phyloP scores from a whole-genome alignment of 2,888 invertebrate genomes.

The Catocala nupta region DNA sequence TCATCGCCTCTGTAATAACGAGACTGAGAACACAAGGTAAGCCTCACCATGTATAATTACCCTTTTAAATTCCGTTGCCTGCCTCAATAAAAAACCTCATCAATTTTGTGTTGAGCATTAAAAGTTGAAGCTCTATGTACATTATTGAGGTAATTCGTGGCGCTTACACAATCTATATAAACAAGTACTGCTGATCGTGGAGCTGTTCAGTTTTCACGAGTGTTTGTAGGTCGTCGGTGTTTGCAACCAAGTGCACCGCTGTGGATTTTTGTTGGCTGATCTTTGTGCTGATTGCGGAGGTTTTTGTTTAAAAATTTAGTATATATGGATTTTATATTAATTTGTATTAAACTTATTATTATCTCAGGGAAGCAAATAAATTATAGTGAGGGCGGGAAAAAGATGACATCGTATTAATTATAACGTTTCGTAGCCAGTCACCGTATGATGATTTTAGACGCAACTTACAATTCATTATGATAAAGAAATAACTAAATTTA shows the following conservation, averaged over 20 bases:
- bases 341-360: no score
- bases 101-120: conserved; percentile 1
- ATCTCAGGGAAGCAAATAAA: no score
- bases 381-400: no score
- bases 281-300: not conserved
- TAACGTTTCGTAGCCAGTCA: no score
- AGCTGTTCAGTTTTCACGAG: not conserved
- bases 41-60: not conserved
- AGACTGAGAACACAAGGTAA: not conserved
- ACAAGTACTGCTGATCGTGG: conserved; percentile 8
- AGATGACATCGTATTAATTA: no score
- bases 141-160: conserved; percentile 11
- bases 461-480: no score
- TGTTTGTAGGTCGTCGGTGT: conserved; percentile 37
- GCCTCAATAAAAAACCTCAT: not conserved
- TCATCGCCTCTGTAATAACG: no score
- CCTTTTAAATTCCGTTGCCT: not conserved
- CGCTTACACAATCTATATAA: conserved; percentile 15
- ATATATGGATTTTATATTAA: not conserved
- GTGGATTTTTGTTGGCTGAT: conserved; percentile 10
- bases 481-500: no score
- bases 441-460: no score
- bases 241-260: conserved; percentile 24
- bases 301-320: not conserved
- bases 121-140: conserved; percentile 5